Evolutionary conservation across 2,888 invertebrate genomes (phyloP), one percentile per base, ranked within the genome.

Genomic region (Synanthedon tipuliformis): DNA sequence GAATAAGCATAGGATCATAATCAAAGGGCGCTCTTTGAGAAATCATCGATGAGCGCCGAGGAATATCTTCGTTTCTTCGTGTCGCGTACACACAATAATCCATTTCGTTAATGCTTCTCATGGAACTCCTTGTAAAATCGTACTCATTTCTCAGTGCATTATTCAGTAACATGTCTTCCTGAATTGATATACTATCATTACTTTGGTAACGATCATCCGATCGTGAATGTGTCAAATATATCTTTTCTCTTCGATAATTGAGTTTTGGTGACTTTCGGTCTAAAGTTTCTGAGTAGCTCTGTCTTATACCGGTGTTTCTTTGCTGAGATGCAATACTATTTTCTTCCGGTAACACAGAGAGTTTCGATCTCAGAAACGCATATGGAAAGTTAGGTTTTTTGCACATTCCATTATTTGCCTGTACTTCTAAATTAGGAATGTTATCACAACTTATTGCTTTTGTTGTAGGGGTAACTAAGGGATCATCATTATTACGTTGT

Each of bases 301-400:
- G 90, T 68, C 81, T 86, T 56, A 78, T 85, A 66, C 74, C 81
- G 71, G 71, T 86, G 55, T 71, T 73, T 66, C 84, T 82, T 66
- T 88, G 86, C 63, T 88, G 86, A 40, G 79, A 87, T 49, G 89
- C 69, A 55, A 89, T 87, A 58, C 88, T 89, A 59, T 91, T 91
- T 76, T 94, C 94, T 78, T 94, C 94, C 1, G 94, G 94, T 57
- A 94, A 78, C 50, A 93, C 93, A 10, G 93, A 93, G 50, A 94
- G 78, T 60, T 92, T 92, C 0, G 94, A 94, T 55, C 94, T 89
- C 27, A 94, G 79, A 69, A 94, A 94, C 3, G 93, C 93, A 67
- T 93, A 93, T 0, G 94, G 94, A 62, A 94, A 94, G 63, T 91
- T 92, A 1, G 90, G 90, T 58, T 92, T 91, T 62, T 90, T 90